A percentile compares a stretch with the other conserved stretches of the same genome.
Evolutionary conservation across 2,113 vertebrate species (phyloP).

Genomic region (Nothocercus julius): DNA sequence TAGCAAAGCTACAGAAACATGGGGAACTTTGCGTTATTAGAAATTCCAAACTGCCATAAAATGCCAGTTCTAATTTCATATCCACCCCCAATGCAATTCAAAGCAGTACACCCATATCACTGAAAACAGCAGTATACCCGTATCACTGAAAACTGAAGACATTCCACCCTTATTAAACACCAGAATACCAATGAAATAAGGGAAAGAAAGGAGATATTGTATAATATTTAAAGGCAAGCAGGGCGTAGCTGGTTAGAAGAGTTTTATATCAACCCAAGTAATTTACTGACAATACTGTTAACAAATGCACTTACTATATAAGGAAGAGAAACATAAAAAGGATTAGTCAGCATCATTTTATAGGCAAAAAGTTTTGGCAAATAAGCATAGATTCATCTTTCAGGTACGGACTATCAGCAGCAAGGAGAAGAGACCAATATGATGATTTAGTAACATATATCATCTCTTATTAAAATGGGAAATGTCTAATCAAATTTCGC

Average conservation of each 20-base stretch:
- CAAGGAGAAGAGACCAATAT: background rate
- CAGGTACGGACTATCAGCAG: background rate
- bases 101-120: background rate
- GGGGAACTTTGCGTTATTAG: background rate
- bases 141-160: background rate
- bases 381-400: background rate
- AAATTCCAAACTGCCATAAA: background rate
- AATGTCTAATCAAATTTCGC: background rate
- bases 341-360: background rate
- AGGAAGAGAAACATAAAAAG: constrained; percentile 5
- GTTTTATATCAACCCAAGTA: constrained; percentile 15
- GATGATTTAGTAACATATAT: background rate
- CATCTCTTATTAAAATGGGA: background rate
- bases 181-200: background rate
- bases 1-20: background rate
- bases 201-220: background rate
- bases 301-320: background rate
- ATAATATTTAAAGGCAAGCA: background rate
- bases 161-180: background rate
- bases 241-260: background rate
- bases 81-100: background rate
- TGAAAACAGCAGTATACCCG: background rate
- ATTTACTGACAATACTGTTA: background rate
- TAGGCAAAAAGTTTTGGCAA: constrained; percentile 1
- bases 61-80: background rate